A percentile compares a stretch with the other conserved stretches of the same genome.
Evolutionary conservation across 2,797 vertebrate species (phyloP).

Genomic region (Coluber constrictor): DNA sequence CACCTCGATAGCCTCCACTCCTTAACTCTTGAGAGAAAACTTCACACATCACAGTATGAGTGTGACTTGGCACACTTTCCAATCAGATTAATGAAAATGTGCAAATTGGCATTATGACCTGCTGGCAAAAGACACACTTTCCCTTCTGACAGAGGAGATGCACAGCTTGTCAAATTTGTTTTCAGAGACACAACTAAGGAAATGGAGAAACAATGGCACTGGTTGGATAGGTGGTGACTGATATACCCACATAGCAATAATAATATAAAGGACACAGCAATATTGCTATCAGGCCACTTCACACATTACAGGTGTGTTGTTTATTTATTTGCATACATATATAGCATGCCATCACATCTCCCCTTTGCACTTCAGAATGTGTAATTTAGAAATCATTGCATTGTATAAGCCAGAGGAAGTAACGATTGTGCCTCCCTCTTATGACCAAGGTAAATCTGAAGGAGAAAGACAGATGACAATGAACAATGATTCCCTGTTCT

Average conservation of each 20-base stretch:
- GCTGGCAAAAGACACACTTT: conserved; percentile 14
- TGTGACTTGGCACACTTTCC: conserved; percentile 18
- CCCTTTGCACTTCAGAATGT: background rate
- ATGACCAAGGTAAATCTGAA: background rate
- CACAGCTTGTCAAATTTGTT: background rate
- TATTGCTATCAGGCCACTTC: background rate
- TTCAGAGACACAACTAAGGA: background rate
- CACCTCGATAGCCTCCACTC: background rate
- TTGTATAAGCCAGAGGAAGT: background rate
- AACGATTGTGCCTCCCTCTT: background rate
- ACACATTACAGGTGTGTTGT: background rate
- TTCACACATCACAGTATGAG: conserved; percentile 13
- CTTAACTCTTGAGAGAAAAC: background rate
- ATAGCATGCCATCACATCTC: background rate
- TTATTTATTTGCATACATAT: background rate
- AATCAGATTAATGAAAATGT: conserved; percentile 18
- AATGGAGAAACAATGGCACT: background rate
- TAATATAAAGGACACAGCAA: background rate
- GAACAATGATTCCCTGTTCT: background rate
- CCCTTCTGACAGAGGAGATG: background rate
- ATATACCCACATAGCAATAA: background rate
- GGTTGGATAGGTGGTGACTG: background rate
- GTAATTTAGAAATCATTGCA: background rate
- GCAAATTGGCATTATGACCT: conserved; percentile 12
- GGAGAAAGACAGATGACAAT: background rate